Conservation (phyloP, 2,113 vertebrate species). For the Oceanodroma tethys region DNA sequence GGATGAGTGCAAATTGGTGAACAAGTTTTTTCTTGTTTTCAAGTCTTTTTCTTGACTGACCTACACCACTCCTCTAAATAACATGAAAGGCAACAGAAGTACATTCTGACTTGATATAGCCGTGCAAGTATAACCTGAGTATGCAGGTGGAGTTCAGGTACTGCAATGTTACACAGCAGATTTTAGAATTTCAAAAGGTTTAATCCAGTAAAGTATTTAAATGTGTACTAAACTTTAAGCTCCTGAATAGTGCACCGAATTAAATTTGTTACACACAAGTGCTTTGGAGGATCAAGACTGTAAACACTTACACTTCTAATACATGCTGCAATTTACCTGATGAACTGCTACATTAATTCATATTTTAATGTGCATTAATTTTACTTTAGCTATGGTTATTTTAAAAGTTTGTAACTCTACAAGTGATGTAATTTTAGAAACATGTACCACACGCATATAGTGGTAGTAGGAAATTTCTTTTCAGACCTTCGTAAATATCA, state of each 20-base stretch:
- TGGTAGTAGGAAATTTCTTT: neutral
- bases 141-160: neutral
- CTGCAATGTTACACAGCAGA: neutral
- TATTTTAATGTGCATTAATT: neutral
- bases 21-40: neutral
- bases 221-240: neutral
- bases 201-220: neutral
- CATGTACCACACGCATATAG: fast-evolving
- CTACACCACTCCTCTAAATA: neutral
- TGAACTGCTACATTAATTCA: neutral
- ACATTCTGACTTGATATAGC: neutral
- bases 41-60: neutral
- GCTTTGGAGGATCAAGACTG: neutral
- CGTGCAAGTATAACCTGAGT: neutral
- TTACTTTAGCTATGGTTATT: neutral
- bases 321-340: neutral
- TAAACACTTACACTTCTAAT: neutral
- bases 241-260: neutral
- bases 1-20: neutral
- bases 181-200: neutral
- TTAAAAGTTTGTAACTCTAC: neutral
- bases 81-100: neutral
- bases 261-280: neutral
- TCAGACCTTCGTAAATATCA: neutral
- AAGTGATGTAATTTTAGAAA: neutral